Evolutionary conservation across 1,140 invertebrate genomes (phyloP).

Genomic region (Tribolium castaneum): DNA sequence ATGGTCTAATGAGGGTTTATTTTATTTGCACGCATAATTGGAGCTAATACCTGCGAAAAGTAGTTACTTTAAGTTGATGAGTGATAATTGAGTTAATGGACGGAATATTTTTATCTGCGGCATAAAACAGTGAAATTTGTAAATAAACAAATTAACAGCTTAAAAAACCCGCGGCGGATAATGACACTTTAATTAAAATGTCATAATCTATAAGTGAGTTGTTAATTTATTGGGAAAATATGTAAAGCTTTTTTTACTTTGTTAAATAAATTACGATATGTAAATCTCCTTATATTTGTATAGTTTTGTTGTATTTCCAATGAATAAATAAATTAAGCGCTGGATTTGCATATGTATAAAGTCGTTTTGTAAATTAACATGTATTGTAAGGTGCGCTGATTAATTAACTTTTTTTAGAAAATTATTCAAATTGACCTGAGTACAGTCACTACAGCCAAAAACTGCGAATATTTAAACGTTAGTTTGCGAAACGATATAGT

Average conservation of each 20-base stretch:
- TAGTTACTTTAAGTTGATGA: slow-evolving; percentile 5
- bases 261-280: slow-evolving; percentile 31
- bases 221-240: slow-evolving; percentile 24
- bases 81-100: slow-evolving; percentile 30
- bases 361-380: slow-evolving; percentile 43
- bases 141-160: background rate
- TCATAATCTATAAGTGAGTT: slow-evolving; percentile 13
- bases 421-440: slow-evolving; percentile 20
- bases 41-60: slow-evolving; percentile 29
- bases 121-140: slow-evolving; percentile 8
- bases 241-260: slow-evolving; percentile 14
- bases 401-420: slow-evolving; percentile 44
- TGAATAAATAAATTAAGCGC: slow-evolving; percentile 16
- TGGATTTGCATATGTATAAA: slow-evolving; percentile 46
- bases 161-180: background rate
- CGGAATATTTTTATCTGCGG: slow-evolving; percentile 12
- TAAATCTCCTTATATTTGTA: slow-evolving; percentile 12
- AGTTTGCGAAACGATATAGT: too few relatives aligned
- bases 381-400: slow-evolving; percentile 47
- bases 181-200: slow-evolving; percentile 35
- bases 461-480: too few relatives aligned
- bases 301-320: slow-evolving; percentile 13
- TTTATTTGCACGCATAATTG: slow-evolving; percentile 1
- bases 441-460: background rate
- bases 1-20: slow-evolving; percentile 1